Conservation (phyloP, 2,888 invertebrate genomes). For the Synanthedon formicaeformis region DNA sequence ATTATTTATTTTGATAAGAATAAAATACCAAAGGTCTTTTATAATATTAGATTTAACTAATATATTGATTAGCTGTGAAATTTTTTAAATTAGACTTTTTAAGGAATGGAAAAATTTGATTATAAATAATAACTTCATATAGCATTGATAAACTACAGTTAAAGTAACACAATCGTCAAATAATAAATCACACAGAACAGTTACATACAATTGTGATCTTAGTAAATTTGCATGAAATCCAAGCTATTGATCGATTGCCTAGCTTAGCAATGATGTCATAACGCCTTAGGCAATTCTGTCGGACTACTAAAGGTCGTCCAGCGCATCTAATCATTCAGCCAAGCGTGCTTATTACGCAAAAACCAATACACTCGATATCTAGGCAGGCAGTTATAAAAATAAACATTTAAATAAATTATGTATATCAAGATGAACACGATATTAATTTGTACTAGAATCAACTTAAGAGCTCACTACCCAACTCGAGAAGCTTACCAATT, state of each 20-base stretch:
- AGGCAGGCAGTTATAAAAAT: constrained; percentile 8
- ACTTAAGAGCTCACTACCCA: no score
- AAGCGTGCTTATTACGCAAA: constrained; percentile 32
- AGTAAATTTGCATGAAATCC: neutral
- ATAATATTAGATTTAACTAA: no score
- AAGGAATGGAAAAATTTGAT: no score
- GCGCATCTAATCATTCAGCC: constrained; percentile 45
- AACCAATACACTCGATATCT: constrained; percentile 11
- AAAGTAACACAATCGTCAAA: neutral
- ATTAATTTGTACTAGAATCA: neutral
- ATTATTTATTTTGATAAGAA: no score
- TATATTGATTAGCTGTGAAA: no score
- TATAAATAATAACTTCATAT: no score
- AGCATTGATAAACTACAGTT: no score
- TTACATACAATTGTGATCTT: neutral
- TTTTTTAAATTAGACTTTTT: no score
- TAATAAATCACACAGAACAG: neutral
- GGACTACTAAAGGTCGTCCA: constrained; percentile 28
- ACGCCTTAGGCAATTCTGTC: constrained; percentile 11
- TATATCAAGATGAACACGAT: neutral
- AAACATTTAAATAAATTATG: neutral
- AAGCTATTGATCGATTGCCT: neutral
- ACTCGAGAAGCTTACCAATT: no score
- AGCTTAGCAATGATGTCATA: constrained; percentile 19
- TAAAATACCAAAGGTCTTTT: no score